These are phyloP conservation scores for Zapornia atra DNA, from an alignment of 2,113 vertebrate genomes.

Conservation along the genomic window DNA sequence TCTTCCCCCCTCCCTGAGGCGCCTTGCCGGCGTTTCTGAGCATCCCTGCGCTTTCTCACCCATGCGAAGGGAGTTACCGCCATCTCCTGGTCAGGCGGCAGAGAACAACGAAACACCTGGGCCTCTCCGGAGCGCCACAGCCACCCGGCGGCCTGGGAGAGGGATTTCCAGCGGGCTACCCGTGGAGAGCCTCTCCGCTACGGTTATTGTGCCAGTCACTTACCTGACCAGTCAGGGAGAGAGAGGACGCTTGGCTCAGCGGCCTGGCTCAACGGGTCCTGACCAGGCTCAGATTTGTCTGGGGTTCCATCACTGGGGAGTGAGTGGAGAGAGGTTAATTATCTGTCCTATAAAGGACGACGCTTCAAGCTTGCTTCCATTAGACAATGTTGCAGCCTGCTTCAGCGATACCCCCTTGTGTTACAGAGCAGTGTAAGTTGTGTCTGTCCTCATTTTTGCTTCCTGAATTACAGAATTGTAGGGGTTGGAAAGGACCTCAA, in stretches of 20 bases:
- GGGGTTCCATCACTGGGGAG: background rate
- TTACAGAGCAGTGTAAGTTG: background rate
- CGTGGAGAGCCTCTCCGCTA: too few species aligned
- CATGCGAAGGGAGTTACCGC: background rate
- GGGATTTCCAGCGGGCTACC: background rate
- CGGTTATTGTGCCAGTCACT: background rate
- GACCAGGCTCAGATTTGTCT: background rate
- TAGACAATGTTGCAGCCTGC: background rate
- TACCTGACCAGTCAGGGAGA: background rate
- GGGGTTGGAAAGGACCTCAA: too few species aligned
- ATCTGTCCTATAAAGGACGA: background rate
- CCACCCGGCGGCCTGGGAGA: background rate
- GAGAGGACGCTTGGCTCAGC: background rate
- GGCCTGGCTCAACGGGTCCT: background rate
- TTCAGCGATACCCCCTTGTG: background rate
- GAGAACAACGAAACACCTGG: background rate
- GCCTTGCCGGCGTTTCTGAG: background rate
- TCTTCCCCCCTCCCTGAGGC: background rate
- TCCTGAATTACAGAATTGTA: background rate
- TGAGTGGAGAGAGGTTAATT: background rate
- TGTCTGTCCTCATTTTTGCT: background rate
- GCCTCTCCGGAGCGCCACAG: background rate
- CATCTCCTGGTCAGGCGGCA: conserved; percentile 39
- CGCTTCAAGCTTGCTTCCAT: background rate
- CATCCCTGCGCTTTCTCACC: background rate